A percentile compares a stretch with the other conserved stretches of the same genome.
Evolutionary conservation across 2,888 invertebrate genomes (phyloP).

Genomic region (Exephanes ischioxanthus): DNA sequence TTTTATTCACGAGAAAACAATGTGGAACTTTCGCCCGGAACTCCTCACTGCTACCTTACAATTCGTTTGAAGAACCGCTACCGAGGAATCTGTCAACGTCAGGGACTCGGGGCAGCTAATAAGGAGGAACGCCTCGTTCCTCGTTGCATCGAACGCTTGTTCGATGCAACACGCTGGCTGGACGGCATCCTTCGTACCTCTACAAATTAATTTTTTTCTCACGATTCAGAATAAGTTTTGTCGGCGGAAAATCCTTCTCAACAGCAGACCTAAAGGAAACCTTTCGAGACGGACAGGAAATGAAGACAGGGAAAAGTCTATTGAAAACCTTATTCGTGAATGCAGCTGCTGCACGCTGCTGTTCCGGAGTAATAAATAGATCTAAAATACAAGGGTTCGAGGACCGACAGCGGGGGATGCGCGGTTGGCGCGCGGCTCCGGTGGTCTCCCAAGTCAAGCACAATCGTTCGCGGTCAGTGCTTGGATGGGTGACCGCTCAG

Average conservation of each 20-base stretch:
- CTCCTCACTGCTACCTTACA: not conserved
- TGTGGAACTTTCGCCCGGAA: not conserved
- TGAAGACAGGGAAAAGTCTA: not conserved
- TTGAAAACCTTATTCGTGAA: constrained; percentile 1
- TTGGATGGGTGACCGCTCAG: too few relatives aligned
- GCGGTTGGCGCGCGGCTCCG: too few relatives aligned
- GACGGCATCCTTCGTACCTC: not conserved
- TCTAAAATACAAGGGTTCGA: not conserved
- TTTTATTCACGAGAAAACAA: constrained; percentile 14
- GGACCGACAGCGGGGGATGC: too few relatives aligned
- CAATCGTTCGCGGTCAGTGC: too few relatives aligned
- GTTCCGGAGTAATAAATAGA: not conserved
- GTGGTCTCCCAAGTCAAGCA: too few relatives aligned
- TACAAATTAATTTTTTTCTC: not conserved
- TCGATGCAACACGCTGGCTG: not conserved
- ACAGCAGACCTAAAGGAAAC: not conserved
- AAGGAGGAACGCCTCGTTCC: not conserved
- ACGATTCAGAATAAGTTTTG: not conserved
- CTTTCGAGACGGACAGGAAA: not conserved
- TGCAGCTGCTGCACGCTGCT: not conserved
- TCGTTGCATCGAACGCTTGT: not conserved
- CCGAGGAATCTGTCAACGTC: not conserved
- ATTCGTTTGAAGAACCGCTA: not conserved
- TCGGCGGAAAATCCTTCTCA: too few relatives aligned
- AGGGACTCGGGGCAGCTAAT: not conserved